phyloP scores from a whole-genome alignment of 1,140 invertebrate genomes.

The Notospermus geniculatus region DNA sequence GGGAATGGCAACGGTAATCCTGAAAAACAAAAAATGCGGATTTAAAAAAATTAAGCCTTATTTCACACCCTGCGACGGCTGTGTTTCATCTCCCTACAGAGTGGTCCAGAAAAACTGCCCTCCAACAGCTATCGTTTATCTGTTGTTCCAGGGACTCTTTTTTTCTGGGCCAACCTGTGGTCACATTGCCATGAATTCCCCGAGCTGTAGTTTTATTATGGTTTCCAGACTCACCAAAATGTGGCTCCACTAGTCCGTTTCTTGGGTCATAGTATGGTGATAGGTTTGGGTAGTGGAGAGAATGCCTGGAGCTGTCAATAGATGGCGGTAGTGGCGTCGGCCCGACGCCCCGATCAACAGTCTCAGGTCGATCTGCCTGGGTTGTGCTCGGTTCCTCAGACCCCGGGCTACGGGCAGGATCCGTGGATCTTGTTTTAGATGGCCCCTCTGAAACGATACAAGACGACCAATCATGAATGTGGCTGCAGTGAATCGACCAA shows the following conservation, averaged over 20 bases:
- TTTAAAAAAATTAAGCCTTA: too few relatives aligned
- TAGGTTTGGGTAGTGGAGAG: constrained; percentile 22
- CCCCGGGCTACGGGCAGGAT: constrained; percentile 19
- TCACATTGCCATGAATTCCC: too few relatives aligned
- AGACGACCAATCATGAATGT: too few relatives aligned
- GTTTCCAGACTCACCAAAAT: constrained; percentile 38
- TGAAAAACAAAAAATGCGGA: constrained; percentile 30
- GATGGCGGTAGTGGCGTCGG: constrained; percentile 40
- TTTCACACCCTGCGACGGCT: neutral
- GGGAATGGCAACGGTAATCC: constrained; percentile 62
- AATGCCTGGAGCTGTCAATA: constrained; percentile 19
- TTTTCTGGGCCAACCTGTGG: too few relatives aligned
- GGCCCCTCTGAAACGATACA: too few relatives aligned
- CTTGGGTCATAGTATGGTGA: constrained; percentile 34
- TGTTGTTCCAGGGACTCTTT: too few relatives aligned
- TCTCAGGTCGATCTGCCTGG: constrained; percentile 28
- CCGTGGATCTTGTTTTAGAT: too few relatives aligned
- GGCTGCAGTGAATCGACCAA: too few relatives aligned
- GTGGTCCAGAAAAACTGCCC: neutral
- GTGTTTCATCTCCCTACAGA: neutral
- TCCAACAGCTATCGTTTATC: neutral
- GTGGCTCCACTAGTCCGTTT: constrained; percentile 42
- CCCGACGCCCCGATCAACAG: constrained; percentile 41
- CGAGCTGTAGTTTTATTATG: too few relatives aligned
- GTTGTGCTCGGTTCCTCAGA: constrained; percentile 41